A percentile compares a stretch with the other conserved stretches of the same genome.
These are phyloP conservation scores for Pithys albifrons DNA, from an alignment of 2,113 vertebrate species.

Conservation along the genomic window DNA sequence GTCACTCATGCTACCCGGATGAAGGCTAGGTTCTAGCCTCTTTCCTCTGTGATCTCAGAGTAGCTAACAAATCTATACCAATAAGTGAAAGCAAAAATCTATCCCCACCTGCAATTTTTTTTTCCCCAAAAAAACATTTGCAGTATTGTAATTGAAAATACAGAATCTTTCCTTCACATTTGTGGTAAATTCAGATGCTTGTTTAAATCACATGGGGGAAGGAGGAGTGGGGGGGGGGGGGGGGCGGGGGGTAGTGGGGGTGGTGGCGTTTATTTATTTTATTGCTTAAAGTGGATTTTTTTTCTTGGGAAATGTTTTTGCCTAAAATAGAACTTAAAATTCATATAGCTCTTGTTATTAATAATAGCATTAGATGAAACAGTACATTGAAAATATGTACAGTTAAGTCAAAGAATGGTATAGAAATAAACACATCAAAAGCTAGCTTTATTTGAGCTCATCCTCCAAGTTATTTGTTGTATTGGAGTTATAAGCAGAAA, in stretches of 20 bases:
- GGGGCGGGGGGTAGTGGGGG: not conserved
- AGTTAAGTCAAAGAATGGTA: not conserved
- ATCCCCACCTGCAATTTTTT: conserved; percentile 12
- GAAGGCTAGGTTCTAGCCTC: not conserved
- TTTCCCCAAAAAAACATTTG: not conserved
- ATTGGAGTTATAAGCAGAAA: not conserved
- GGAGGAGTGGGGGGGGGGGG: not conserved
- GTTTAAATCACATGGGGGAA: not conserved
- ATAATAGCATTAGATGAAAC: conserved; percentile 57
- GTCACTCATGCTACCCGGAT: not conserved
- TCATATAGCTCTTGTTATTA: conserved; percentile 30
- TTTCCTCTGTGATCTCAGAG: not conserved
- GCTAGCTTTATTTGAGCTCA: not conserved
- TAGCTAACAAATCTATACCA: not conserved
- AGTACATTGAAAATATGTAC: not conserved
- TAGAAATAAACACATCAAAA: conserved; percentile 22
- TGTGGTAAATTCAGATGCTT: conserved; percentile 10
- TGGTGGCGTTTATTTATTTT: not conserved
- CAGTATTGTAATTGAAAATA: not conserved
- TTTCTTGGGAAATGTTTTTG: not conserved
- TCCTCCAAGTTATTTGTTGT: not conserved
- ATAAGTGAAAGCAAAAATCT: not conserved
- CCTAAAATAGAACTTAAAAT: conserved; percentile 50
- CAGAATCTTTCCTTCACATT: not conserved
- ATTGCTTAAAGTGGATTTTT: not conserved